Base-by-base conservation (phyloP, 2,113 vertebrate genomes). In the Apteryx mantelli region DNA sequence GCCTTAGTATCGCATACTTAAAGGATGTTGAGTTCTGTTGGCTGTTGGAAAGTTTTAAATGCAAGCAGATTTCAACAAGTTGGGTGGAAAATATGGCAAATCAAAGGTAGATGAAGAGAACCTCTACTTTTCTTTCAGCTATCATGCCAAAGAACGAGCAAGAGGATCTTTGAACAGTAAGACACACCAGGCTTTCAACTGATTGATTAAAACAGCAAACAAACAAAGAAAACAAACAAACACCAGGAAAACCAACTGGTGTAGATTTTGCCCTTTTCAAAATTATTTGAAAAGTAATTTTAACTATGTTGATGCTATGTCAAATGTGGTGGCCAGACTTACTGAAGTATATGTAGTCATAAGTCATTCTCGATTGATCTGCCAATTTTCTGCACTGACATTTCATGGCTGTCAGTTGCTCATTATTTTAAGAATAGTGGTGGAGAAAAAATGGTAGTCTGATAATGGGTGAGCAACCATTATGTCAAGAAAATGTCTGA, bases 401-500 rank as follows among this genome's bases (percentile, higher is more conserved):
- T 95, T 94, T 60, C 16, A 8, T 55, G 38, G 46, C 77, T 96
- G 94, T 96, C 96, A 97, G n/a, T 68, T 7, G 25, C 77, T 90
- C 44, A 16, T 92, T 91, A 66, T 42, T 58, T 63, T 15, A 46
- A 87, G 82, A 96, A 55, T 20, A 86, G 82, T 17, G 44, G 36
- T 74, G 83, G 92, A 85, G 88, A 76, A 12, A 10, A 68, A 60
- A 22, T 11, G 65, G 69, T 60, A 61, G 46, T 71, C 58, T 73
- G 76, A 56, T 61, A 56, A 89, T 38, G 84, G 77, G 77, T 82
- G 91, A 81, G 46, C 58, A 86, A 34, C 10, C 3, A 2, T 22
- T 36, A 52, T 93, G 97, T 96, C 95, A 93, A 88, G 92, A 55
- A 87, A 91, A 71, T 1, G 50, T n/a, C 90, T 87, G 88, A 87